Base-by-base conservation (phyloP, 2,888 invertebrate genomes). In the Drosophila parthenogenetica region DNA sequence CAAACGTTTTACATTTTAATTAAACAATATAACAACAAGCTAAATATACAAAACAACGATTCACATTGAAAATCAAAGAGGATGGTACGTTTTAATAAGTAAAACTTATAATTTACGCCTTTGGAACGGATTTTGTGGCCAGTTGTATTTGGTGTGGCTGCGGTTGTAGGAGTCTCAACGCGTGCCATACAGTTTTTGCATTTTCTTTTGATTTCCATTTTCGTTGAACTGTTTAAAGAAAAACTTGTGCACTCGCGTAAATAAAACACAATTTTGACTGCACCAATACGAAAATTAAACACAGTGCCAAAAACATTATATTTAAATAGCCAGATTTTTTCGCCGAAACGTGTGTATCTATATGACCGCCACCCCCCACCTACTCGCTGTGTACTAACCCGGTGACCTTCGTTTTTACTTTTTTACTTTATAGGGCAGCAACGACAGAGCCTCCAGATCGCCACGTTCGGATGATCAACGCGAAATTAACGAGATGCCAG, bases 371-470 rank as follows among this genome's bases (percentile, higher is more conserved):
- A 16, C 29, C 53, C 54, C 61, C 61, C n/a, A 50, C 29, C 19
- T 14, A 46, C 53, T 37, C 11, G 13, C 49, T 22, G 17, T 22
- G 13, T 37, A 62, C 40, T 59, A 67, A 64, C 53, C 43, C n/a
- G 40, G 35, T 67, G 66, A 69, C 48, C 61, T 53, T 68, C 49
- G 54, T 3, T 35, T 35, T 35, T 3, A 4, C 13, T 10, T 37
- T 22, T 54, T 4, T 14, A 13, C 48, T 42, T 62, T 58, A n/a
- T 72, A 90, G 90, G 90, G 90, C 66, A 91, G 91, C 77, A 90
- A 90, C 80, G 90, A 90, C 78, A 86, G 91, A 86, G 90, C 90
- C 79, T 90, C 91, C 29, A 90, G 90, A 66, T 90, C 90, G 32
- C 91, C 91, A 54, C 90, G 90, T 75, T 89, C 90, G 65, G 86